These are phyloP conservation scores for Macroramphosus scolopax DNA, from an alignment of 2,797 vertebrate genomes.

Conservation along the genomic window DNA sequence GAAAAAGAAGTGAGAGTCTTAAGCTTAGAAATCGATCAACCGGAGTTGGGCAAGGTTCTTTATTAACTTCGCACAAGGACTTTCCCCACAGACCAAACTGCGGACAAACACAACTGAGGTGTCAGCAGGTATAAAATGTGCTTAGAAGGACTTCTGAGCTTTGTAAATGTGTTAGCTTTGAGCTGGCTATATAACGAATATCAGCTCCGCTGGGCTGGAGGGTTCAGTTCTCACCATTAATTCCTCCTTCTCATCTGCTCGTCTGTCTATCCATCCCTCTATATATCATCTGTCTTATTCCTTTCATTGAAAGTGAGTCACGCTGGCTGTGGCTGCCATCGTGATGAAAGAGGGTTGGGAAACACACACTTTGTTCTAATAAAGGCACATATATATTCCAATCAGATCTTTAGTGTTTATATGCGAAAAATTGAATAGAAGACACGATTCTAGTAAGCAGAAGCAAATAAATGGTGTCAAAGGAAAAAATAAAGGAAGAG, in stretches of 20 bases:
- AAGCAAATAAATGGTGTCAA: too few species aligned
- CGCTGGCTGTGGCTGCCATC: background rate
- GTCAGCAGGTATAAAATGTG: slow-evolving; percentile 73
- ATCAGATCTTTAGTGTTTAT: slow-evolving; percentile 16
- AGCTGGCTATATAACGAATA: slow-evolving; percentile 51
- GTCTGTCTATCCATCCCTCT: slow-evolving; percentile 1
- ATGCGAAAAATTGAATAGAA: too few species aligned
- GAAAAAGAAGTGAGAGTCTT: slow-evolving; percentile 49
- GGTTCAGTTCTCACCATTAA: slow-evolving; percentile 56
- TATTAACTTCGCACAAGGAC: slow-evolving; percentile 70
- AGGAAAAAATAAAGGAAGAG: too few species aligned
- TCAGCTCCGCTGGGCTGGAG: slow-evolving; percentile 42
- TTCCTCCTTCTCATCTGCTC: slow-evolving; percentile 30
- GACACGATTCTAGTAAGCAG: too few species aligned
- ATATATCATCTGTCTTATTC: background rate
- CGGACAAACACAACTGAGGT: slow-evolving; percentile 64
- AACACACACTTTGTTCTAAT: slow-evolving; percentile 37
- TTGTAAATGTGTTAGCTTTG: slow-evolving; percentile 64
- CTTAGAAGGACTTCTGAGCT: slow-evolving; percentile 66
- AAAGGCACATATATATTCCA: slow-evolving; percentile 29
- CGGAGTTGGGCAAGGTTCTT: slow-evolving; percentile 57
- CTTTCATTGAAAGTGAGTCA: slow-evolving; percentile 7
- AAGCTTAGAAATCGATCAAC: slow-evolving; percentile 64
- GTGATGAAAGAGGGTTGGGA: background rate
- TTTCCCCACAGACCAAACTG: slow-evolving; percentile 54